Evolutionary conservation across 2,113 vertebrate genomes (phyloP).

Genomic region (Otolemur garnettii): DNA sequence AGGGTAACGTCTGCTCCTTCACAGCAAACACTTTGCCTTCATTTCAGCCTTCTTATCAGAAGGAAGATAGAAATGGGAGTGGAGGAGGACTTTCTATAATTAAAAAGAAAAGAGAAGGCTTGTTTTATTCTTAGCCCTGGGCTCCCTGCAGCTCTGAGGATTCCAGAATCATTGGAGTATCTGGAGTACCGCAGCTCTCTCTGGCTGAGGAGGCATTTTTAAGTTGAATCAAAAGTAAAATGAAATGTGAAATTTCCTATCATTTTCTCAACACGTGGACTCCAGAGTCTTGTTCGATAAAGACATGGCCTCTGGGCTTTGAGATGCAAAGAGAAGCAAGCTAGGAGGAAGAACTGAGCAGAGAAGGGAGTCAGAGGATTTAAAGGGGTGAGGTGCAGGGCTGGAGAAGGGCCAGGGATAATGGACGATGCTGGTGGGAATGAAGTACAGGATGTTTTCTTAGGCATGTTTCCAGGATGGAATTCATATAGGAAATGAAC

Average conservation of each 20-base stretch:
- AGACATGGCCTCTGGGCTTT: neutral
- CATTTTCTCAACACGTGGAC: neutral
- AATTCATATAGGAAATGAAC: neutral
- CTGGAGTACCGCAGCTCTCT: neutral
- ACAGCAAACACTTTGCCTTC: neutral
- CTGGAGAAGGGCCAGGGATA: neutral
- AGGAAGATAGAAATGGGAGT: neutral
- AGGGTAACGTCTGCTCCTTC: neutral
- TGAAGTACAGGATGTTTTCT: neutral
- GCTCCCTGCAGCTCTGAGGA: neutral
- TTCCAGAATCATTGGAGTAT: neutral
- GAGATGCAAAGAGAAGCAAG: neutral
- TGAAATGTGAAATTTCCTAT: neutral
- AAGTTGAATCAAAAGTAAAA: slow-evolving; percentile 27
- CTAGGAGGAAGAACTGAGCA: neutral
- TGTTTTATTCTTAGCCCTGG: neutral
- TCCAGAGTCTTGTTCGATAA: neutral
- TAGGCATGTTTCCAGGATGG: neutral
- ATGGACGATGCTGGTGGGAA: neutral
- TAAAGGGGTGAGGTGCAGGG: fast-evolving
- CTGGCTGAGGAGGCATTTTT: slow-evolving; percentile 35
- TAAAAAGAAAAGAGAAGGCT: neutral
- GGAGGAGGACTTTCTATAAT: neutral
- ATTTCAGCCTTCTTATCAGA: neutral
- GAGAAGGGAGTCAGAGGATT: neutral